Conservation (phyloP, 2,888 invertebrate genomes). For the Drosophila fulvimacula region DNA sequence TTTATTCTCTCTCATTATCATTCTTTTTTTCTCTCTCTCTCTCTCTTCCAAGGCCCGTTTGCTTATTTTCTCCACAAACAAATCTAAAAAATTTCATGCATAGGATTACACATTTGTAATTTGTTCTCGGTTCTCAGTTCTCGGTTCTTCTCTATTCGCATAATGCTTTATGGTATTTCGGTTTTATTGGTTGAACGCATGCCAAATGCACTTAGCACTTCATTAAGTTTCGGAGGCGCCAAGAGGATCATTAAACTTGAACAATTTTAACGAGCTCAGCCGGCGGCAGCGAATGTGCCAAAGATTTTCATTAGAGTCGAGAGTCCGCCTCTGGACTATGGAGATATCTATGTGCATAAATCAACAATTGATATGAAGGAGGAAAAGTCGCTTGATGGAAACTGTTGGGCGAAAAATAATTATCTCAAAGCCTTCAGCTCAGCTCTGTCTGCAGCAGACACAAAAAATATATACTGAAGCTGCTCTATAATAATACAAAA, state of each 20-base stretch:
- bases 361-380: not conserved
- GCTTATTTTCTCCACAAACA: too few relatives aligned
- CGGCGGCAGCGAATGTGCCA: not conserved
- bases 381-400: not conserved
- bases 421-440: conserved; percentile 8
- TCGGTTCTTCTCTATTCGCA: not conserved
- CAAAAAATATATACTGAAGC: conserved; percentile 5
- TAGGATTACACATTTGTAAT: not conserved
- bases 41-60: too few relatives aligned
- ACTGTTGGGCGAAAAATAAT: conserved; percentile 24
- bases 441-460: conserved; percentile 40
- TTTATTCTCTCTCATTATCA: too few relatives aligned
- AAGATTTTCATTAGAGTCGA: conserved; percentile 1
- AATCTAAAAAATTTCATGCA: too few relatives aligned
- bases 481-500: conserved; percentile 38
- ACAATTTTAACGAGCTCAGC: conserved; percentile 23
- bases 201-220: conserved; percentile 11
- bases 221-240: conserved; percentile 40
- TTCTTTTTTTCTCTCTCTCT: too few relatives aligned
- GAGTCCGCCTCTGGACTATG: not conserved
- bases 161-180: not conserved
- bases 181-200: conserved; percentile 3
- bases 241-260: conserved; percentile 24
- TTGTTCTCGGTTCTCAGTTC: not conserved
- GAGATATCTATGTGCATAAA: not conserved